Evolutionary conservation across 2,797 vertebrate species (phyloP).

Genomic region (Sebastolobus alascanus): DNA sequence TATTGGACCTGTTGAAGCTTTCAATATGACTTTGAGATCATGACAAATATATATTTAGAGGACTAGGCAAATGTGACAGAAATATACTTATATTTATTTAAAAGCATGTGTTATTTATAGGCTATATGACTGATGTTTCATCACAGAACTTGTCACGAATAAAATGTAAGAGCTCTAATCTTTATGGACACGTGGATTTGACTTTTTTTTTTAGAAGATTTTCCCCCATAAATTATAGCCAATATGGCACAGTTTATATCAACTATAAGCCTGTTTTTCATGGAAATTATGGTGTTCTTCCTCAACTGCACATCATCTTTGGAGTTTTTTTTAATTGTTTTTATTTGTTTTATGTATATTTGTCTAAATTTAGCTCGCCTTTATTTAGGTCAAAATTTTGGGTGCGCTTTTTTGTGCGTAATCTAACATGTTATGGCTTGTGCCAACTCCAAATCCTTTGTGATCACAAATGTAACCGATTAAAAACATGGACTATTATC

Average conservation of each 20-base stretch:
- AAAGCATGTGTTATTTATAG: not conserved
- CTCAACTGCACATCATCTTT: not conserved
- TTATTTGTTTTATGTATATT: not conserved
- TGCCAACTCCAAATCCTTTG: not conserved
- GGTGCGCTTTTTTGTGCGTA: not conserved
- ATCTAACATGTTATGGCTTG: not conserved
- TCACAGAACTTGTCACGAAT: not conserved
- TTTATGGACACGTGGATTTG: not conserved
- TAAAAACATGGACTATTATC: not conserved
- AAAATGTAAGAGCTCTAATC: not conserved
- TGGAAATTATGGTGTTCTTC: not conserved
- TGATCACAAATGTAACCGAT: not conserved
- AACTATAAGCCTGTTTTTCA: not conserved
- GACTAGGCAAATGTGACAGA: not conserved
- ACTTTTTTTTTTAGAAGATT: not conserved
- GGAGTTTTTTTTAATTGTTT: not conserved
- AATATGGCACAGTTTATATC: not conserved
- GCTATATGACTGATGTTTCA: not conserved
- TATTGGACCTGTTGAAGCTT: slow-evolving; percentile 40
- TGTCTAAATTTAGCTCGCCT: not conserved
- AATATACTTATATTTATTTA: not conserved
- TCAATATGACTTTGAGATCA: not conserved
- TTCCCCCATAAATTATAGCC: not conserved
- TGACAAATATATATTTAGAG: not conserved
- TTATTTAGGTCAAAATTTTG: not conserved